phyloP scores from a whole-genome alignment of 2,888 invertebrate genomes.

The Maniola hyperantus region DNA sequence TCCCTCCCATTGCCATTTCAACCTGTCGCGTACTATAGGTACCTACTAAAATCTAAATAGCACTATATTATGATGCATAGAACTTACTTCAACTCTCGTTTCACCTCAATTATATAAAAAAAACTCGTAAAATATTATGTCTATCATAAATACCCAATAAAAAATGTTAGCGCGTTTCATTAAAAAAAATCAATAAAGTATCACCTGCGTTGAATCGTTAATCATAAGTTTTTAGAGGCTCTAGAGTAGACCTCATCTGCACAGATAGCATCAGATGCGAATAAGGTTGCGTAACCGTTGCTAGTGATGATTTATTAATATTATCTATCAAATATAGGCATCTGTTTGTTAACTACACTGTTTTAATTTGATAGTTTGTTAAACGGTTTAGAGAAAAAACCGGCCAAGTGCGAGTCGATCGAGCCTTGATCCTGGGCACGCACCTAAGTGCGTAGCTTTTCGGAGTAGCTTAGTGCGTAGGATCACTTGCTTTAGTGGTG shows the following conservation, averaged over 20 bases:
- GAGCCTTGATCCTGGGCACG: too few species aligned
- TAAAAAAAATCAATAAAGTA: constrained; percentile 28
- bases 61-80: too few species aligned
- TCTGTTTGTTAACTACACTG: constrained; percentile 5
- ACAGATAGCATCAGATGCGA: constrained; percentile 40
- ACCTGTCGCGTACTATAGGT: too few species aligned
- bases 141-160: constrained; percentile 10
- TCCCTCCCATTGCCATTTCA: too few species aligned
- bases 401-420: too few species aligned
- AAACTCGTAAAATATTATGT: constrained; percentile 11
- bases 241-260: constrained; percentile 16
- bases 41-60: too few species aligned
- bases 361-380: too few species aligned
- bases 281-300: constrained; percentile 36
- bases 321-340: neutral
- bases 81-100: neutral
- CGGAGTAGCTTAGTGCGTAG: too few species aligned
- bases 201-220: constrained; percentile 42
- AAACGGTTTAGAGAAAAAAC: too few species aligned
- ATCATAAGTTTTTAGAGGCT: constrained; percentile 40
- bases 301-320: constrained; percentile 37
- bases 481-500: too few species aligned
- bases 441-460: too few species aligned
- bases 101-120: neutral
- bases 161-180: constrained; percentile 23